Base-by-base conservation (phyloP, 2,888 invertebrate genomes). In the Stenchaetothrips biformis region DNA sequence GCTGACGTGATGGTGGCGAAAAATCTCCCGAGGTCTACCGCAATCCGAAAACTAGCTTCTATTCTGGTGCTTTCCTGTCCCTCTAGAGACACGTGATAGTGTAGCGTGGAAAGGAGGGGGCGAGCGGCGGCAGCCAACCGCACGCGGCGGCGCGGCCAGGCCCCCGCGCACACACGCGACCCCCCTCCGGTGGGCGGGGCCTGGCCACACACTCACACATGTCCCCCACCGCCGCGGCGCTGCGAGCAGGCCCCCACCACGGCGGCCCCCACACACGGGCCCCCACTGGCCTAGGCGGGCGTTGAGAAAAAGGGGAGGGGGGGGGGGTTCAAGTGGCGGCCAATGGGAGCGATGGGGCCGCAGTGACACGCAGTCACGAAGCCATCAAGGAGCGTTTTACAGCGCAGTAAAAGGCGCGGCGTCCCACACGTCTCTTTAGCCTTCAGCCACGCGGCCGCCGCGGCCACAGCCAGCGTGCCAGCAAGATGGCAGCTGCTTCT, bases 101-200 rank as follows among this genome's bases (percentile, higher is more conserved):
- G 37, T 37, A 37, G 53, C 9, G 53, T 53, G 53, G 49, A 49
- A 53, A 7, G 53, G 53, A 7, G 53, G 16, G 6, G 53, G 1
- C 37, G 37, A 37, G 2, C 37, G 37, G 4, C 37, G 37, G 37
- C 37, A 37, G 37, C 37, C 37, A 37, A 37, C 37, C 37, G 4
- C 37, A 37, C 37, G 37, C 37, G 37, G 37, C 37, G 37, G 37
- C 67, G 67, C 67, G 53, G 53, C 67, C 67, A 53, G 13, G 13
- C 53, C 53, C 53, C 53, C 16, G 16, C 16, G 16, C 53, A 53
- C 53, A 21, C 67, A 67, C 67, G 9, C 67, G 67, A 67, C 2
- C 67, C 25, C 67, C n/a, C 67, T 9, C 62, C n/a, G 67, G 67
- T 67, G 67, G 67, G 67, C 67, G 67, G 67, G 67, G 67, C 67